A percentile compares a stretch with the other conserved stretches of the same genome.
Evolutionary conservation across 2,113 vertebrate genomes (phyloP).

Genomic region (Seriola rivoliana): DNA sequence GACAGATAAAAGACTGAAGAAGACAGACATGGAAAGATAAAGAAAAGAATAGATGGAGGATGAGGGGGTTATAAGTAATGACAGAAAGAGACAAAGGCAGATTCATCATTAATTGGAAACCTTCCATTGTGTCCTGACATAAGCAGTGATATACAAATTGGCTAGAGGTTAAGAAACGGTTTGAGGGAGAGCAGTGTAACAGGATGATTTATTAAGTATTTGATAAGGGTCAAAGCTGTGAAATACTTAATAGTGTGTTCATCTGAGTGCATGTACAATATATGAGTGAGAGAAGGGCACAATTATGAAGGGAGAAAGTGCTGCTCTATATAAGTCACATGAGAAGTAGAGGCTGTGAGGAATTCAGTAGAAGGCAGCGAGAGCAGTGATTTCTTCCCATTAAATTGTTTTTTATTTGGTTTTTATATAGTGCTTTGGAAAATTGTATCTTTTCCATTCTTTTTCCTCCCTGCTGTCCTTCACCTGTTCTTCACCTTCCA

Average conservation of each 20-base stretch:
- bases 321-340: neutral
- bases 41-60: neutral
- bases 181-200: neutral
- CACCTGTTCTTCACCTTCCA: neutral
- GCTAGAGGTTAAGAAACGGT: conserved; percentile 6
- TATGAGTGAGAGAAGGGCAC: neutral
- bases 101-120: neutral
- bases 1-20: neutral
- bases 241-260: conserved; percentile 17
- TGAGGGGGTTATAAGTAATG: neutral
- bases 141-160: neutral
- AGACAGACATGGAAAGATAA: neutral
- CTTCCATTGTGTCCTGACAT: neutral
- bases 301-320: neutral
- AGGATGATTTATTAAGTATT: conserved; percentile 21
- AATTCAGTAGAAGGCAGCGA: neutral
- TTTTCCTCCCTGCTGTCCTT: neutral
- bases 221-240: conserved; percentile 25
- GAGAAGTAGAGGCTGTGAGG: neutral
- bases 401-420: neutral
- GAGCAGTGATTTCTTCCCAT: too few relatives aligned
- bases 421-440: neutral
- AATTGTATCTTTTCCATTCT: too few relatives aligned
- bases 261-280: neutral
- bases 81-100: neutral